Base-by-base conservation (phyloP, 2,888 invertebrate genomes). In the Tuberolachnus salignus region DNA sequence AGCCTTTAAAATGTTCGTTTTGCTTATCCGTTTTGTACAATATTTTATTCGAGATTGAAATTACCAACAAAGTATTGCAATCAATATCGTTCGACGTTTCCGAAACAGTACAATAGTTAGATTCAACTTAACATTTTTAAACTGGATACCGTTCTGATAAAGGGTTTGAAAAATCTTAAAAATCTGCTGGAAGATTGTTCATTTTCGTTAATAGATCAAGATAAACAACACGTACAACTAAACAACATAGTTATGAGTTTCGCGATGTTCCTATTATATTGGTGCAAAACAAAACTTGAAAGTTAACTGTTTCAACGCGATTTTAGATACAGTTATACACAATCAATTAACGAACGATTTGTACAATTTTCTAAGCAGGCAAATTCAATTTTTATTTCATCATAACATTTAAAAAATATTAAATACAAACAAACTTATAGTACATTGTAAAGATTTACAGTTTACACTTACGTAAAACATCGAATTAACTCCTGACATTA, bases 201-300 rank as follows among this genome's bases (percentile, higher is more conserved):
- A 44, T 44, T 44, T 44, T 44, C 4, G 4, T 44, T 10, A 44
- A 8, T 44, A 44, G 10, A 44, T 44, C 10, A 8, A 44, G 44
- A 44, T 44, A 44, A 10, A 44, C 10, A 8, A 44, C 6, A 44
- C 44, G 44, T 44, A 44, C 4, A 44, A 44, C 44, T 44, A 8
- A 44, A 63, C 63, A 63, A 1, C 53, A 53, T 69, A 14, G 10
- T 53, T 69, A 69, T 53, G 53, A 51, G 3, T 69, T 34, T 3
- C 9, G 34, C 14, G 69, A 69, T 69, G 19, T 53, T 69, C 53
- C 53, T 13, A 53, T 53, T n/a, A n/a, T 9, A 69, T 69, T 53
- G 69, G 51, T 69, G 6, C 53, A 3, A 51, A 69, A 53, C 34
- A 53, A 46, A 69, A 11, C 3, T 69, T 69, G n/a, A 53, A 69